Percentiles rank a stretch among this genome's conserved stretches.
phyloP scores from a whole-genome alignment of 2,113 vertebrate genomes.

The Laticauda laticaudata region DNA sequence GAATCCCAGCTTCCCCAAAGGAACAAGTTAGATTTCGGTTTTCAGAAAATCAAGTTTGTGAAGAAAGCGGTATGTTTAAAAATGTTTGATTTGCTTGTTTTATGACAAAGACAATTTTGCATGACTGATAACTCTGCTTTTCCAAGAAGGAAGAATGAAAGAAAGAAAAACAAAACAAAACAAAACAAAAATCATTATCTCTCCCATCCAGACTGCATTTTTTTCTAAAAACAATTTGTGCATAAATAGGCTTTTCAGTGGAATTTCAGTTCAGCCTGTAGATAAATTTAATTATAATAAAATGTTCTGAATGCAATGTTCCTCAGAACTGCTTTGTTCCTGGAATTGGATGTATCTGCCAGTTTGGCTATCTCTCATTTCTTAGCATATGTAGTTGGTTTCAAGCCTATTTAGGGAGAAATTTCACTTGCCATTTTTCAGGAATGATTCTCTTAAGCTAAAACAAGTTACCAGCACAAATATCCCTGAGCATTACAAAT shows the following conservation, averaged over 20 bases:
- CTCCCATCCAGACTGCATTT: background rate
- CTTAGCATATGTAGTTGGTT: background rate
- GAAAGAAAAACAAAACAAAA: rapidly evolving
- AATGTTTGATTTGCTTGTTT: conserved; percentile 33
- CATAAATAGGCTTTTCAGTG: background rate
- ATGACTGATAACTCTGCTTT: background rate
- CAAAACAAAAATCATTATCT: background rate
- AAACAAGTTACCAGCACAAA: background rate
- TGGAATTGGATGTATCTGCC: background rate
- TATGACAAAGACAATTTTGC: conserved; percentile 15
- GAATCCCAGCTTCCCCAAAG: too few species aligned
- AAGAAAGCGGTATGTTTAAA: conserved; percentile 49
- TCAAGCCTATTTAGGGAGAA: background rate
- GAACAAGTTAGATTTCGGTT: conserved; percentile 23
- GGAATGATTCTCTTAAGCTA: background rate
- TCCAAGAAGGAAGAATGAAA: background rate
- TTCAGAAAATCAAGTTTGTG: conserved; percentile 39
- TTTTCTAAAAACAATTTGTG: background rate
- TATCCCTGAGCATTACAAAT: background rate
- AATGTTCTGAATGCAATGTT: background rate
- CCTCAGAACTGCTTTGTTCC: background rate
- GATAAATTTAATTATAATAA: background rate
- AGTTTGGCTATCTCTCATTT: background rate
- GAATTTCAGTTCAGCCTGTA: background rate
- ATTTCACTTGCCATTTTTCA: background rate